These are phyloP conservation scores for Rhagologus leucostigma DNA, from an alignment of 2,113 vertebrate species.

Conservation along the genomic window DNA sequence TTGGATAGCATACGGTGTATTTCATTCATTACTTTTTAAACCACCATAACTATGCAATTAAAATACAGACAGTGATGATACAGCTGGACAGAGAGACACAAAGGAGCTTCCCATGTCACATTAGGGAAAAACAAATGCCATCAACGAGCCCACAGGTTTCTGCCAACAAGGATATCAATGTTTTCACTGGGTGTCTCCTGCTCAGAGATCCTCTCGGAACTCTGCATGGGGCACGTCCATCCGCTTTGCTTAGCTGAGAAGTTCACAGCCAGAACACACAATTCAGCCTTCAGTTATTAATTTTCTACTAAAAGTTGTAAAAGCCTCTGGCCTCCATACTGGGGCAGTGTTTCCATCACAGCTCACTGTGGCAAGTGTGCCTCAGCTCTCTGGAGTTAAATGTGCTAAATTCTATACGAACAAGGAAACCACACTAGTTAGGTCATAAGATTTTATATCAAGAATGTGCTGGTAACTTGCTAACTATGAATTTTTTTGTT, in stretches of 20 bases:
- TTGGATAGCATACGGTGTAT: background rate
- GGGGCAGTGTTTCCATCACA: background rate
- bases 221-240: background rate
- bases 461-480: background rate
- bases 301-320: background rate
- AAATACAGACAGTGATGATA: background rate
- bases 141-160: background rate
- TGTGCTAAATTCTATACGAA: background rate
- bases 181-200: background rate
- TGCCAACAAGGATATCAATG: no score
- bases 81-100: background rate
- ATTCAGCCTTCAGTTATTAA: background rate
- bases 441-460: background rate
- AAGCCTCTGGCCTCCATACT: background rate
- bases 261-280: background rate
- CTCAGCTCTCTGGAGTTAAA: background rate
- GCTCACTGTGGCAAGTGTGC: background rate
- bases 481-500: background rate
- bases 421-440: background rate
- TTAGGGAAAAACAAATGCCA: background rate
- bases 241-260: background rate
- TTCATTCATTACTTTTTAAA: background rate
- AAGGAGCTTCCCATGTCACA: background rate
- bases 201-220: background rate
- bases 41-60: fast-evolving